Conservation (phyloP, 2,797 vertebrate genomes). For the Rhinoraja longicauda region DNA sequence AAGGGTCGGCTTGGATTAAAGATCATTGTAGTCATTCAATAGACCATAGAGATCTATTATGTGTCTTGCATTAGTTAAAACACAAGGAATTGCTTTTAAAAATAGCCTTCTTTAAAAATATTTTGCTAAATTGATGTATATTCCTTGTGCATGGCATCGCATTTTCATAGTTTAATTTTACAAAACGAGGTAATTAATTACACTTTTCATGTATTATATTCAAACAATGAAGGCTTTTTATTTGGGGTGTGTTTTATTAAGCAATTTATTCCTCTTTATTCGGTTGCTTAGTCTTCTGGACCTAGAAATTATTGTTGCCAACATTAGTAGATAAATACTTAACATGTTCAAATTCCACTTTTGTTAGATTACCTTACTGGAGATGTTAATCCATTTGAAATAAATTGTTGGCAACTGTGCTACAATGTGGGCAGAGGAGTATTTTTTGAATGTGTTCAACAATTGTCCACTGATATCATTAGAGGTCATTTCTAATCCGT, state of each 20-base stretch:
- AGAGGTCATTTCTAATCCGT: not conserved
- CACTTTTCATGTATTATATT: slow-evolving; percentile 12
- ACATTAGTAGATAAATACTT: not conserved
- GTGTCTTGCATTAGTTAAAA: not conserved
- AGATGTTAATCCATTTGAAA: not conserved
- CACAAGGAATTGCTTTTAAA: not conserved
- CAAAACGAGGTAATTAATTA: not conserved
- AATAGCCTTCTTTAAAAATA: not conserved
- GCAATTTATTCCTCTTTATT: not conserved
- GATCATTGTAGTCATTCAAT: not conserved
- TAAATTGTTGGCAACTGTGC: not conserved
- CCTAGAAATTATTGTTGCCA: not conserved
- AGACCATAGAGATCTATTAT: not conserved
- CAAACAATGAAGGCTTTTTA: not conserved
- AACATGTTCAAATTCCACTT: not conserved
- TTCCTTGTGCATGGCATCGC: not conserved
- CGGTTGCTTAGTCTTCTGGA: not conserved
- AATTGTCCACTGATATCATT: not conserved
- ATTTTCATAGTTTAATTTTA: not conserved
- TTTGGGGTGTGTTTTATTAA: not conserved
- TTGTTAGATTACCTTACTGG: not conserved
- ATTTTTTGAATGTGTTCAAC: not conserved
- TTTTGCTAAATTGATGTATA: not conserved
- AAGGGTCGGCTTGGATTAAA: not conserved
- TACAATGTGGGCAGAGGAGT: not conserved